A percentile compares a stretch with the other conserved stretches of the same genome.
Conservation (phyloP, 2,888 invertebrate species). For the Tholera decimalis region DNA sequence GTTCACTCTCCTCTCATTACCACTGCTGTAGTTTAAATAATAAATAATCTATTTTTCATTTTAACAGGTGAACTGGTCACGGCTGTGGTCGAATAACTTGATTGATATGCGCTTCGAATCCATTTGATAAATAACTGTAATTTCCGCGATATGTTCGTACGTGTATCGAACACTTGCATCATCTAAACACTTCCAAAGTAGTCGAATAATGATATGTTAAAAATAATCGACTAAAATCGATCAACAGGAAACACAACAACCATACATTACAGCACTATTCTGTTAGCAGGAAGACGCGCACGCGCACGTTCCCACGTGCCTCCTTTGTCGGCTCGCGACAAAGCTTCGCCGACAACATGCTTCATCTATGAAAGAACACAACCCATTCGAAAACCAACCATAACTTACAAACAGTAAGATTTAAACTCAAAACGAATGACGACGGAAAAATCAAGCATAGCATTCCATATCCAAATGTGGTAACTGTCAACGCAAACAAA, state of each 20-base stretch:
- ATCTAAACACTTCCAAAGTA: conserved; percentile 49
- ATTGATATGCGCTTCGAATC: conserved; percentile 25
- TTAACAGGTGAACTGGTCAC: neutral
- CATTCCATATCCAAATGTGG: conserved; percentile 59
- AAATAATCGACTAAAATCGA: conserved; percentile 78
- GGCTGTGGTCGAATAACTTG: neutral
- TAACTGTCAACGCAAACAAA: conserved; percentile 48
- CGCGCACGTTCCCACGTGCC: conserved; percentile 90
- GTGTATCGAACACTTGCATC: conserved; percentile 43
- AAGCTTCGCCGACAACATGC: conserved; percentile 87
- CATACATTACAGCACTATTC: conserved; percentile 82
- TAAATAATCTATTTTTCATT: too few relatives aligned
- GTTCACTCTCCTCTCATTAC: too few relatives aligned
- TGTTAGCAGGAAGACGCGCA: conserved; percentile 82
- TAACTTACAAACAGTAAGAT: conserved; percentile 59
- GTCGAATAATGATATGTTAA: conserved; percentile 62
- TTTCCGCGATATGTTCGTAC: conserved; percentile 43
- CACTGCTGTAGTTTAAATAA: too few relatives aligned
- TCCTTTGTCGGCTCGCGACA: conserved; percentile 89
- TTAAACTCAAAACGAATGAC: conserved; percentile 53
- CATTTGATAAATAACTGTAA: conserved; percentile 31
- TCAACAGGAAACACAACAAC: conserved; percentile 80
- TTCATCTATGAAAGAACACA: conserved; percentile 72
- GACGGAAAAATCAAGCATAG: conserved; percentile 76
- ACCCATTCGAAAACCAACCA: conserved; percentile 64